phyloP scores from a whole-genome alignment of 2,113 vertebrate species.

The Oncorhynchus gorbuscha region DNA sequence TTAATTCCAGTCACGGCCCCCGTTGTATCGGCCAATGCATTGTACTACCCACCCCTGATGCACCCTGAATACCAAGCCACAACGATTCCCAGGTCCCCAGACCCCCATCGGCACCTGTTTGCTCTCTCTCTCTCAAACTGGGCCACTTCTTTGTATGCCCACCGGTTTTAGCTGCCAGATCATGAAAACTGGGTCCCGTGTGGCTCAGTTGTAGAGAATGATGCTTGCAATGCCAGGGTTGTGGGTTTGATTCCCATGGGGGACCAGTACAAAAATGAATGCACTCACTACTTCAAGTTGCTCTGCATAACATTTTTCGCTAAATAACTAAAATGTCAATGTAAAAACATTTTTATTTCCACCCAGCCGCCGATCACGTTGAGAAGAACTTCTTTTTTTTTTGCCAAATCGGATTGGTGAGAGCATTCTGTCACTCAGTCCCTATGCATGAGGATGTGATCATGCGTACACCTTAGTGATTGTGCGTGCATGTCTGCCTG shows the following conservation, averaged over 20 bases:
- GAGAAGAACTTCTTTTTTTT: neutral
- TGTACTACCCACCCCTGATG: conserved; percentile 60
- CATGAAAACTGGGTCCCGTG: neutral
- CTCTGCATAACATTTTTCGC: no score
- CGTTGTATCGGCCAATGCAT: conserved; percentile 56
- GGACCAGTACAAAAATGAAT: no score
- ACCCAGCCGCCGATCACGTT: conserved; percentile 18
- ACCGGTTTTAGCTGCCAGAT: conserved; percentile 32
- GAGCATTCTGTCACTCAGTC: neutral
- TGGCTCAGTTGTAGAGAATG: no score
- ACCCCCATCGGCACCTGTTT: conserved; percentile 57
- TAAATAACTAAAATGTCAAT: no score
- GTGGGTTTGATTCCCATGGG: no score
- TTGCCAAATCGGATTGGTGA: neutral
- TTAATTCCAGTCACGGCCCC: conserved; percentile 75
- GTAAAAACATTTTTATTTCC: conserved; percentile 26
- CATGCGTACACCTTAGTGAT: conserved; percentile 3
- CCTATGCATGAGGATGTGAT: neutral
- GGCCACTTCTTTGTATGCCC: conserved; percentile 54
- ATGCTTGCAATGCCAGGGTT: no score
- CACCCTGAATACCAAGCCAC: conserved; percentile 66
- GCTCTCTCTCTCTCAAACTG: conserved; percentile 38
- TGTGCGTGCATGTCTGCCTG: conserved; percentile 4
- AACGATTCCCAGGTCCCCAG: conserved; percentile 65
- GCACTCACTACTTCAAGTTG: no score